Evolutionary conservation across 1,140 invertebrate species (phyloP), one percentile per base, ranked within the genome.

Genomic region (Drosophila bocqueti): DNA sequence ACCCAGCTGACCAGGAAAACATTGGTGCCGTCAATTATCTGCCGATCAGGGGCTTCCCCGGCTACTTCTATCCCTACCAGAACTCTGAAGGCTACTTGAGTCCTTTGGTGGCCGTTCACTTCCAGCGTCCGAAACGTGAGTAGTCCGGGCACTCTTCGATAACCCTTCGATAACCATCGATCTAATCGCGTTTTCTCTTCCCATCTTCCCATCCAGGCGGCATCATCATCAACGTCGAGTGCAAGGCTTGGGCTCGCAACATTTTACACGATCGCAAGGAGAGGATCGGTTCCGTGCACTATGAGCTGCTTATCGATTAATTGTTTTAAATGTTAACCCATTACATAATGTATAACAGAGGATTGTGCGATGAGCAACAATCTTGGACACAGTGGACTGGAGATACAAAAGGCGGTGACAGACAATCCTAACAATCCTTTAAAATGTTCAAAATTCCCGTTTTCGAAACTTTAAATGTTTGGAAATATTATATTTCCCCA

Each of bases 241-340:
- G 97, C 93, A 97, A 96, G 91, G 97, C 97, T 9, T 98, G 97
- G 97, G 97, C 97, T 52, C 95, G 95, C 79, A 98, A 98, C 93
- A 98, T 98, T 63, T 93, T 94, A 13, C 96, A 97, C 83, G 95
- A 96, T 92, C 94, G 96, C 62, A 94, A 95, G 84, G 96, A 97
- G n/a, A 94, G 95, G 81, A 93, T 97, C 38, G 98, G 97, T 26
- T 95, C 96, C 36, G 97, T 98, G 18, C 97, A 98, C 93, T 98
- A 98, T 92, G 97, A 98, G 93, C 93, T 98, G 38, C 94, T 98
- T 93, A 96, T 98, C 74, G 97, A 98, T 94, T 98, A 97, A 95
- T 77, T 50, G 50, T 16, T 31, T 52, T 11, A 55, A 34, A 65
- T 11, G 50, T 55, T 55, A 46, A 54, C 40, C 47, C 34, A 54